Percentiles rank a stretch among this genome's conserved stretches.
These are phyloP conservation scores for Triplophysa yarkandensis DNA, from an alignment of 2,797 vertebrate species.

Conservation along the genomic window DNA sequence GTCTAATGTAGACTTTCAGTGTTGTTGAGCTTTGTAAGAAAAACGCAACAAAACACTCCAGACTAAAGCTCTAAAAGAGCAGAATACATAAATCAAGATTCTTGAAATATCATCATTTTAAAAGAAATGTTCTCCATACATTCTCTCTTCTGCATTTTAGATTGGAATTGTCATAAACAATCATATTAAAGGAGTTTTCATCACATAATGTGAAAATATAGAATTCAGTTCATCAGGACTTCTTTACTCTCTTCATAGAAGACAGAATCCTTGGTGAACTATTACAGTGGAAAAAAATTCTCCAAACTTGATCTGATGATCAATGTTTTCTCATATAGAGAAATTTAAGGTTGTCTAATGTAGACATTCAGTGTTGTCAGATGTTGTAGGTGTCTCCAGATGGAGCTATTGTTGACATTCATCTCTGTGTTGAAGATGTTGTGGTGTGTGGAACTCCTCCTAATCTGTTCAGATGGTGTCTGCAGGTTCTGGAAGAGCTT, in stretches of 20 bases:
- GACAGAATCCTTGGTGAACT: neutral
- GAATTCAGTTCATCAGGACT: neutral
- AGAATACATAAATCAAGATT: too few relatives aligned
- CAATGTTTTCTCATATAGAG: neutral
- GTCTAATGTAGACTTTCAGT: neutral
- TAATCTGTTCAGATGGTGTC: constrained; percentile 37
- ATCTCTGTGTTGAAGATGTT: constrained; percentile 33
- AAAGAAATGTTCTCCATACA: too few relatives aligned
- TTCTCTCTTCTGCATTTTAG: too few relatives aligned
- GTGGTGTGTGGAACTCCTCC: constrained; percentile 28
- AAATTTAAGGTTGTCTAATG: constrained; percentile 2
- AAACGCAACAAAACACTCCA: too few relatives aligned
- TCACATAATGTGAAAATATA: neutral
- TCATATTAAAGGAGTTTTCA: neutral
- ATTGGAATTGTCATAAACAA: neutral
- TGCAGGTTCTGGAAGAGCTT: constrained; percentile 54
- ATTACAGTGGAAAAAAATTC: constrained; percentile 10
- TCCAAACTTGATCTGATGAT: constrained; percentile 8
- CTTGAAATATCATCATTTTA: too few relatives aligned
- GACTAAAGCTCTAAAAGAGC: too few relatives aligned
- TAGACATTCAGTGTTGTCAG: neutral
- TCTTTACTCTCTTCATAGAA: constrained; percentile 12
- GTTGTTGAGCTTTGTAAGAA: neutral
- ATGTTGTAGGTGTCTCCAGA: constrained; percentile 31
- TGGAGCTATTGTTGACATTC: constrained; percentile 15